phyloP scores from a whole-genome alignment of 1,140 invertebrate genomes.

The Drosophila pandora region DNA sequence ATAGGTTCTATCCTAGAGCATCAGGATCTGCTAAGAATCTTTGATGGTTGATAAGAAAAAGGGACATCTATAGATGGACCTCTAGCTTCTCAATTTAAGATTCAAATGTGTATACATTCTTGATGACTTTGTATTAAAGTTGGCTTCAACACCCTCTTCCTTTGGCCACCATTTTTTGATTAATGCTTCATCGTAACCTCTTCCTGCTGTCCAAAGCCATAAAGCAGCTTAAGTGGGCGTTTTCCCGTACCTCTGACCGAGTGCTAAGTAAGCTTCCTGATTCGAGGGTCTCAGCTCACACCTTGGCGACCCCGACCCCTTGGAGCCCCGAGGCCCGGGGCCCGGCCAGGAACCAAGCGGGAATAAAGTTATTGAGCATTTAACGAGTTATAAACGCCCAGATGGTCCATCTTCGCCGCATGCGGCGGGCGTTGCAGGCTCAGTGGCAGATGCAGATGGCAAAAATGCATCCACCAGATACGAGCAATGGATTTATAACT shows the following conservation, averaged over 20 bases:
- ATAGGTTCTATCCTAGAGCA: slow-evolving; percentile 34
- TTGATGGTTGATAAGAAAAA: not conserved
- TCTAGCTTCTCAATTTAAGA: not conserved
- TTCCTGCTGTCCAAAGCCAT: not conserved
- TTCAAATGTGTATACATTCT: not conserved
- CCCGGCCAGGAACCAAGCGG: slow-evolving; percentile 10
- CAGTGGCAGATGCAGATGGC: slow-evolving; percentile 51
- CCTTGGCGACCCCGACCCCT: slow-evolving; percentile 33
- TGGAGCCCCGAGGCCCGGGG: slow-evolving; percentile 2
- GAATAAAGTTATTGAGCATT: slow-evolving; percentile 76
- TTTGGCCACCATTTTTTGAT: not conserved
- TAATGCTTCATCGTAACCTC: not conserved
- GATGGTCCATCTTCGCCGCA: slow-evolving; percentile 34
- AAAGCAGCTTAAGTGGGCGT: slow-evolving; percentile 23
- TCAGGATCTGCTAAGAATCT: slow-evolving; percentile 2
- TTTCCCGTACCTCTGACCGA: slow-evolving; percentile 13
- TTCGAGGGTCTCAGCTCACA: slow-evolving; percentile 28
- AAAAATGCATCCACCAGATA: slow-evolving; percentile 60
- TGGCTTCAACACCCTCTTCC: not conserved
- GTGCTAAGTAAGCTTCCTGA: slow-evolving; percentile 51
- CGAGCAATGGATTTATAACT: slow-evolving; percentile 64
- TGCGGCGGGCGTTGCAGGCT: slow-evolving; percentile 30
- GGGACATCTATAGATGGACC: too few species aligned
- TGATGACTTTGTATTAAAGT: not conserved
- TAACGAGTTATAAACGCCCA: slow-evolving; percentile 73